phyloP scores from a whole-genome alignment of 2,888 invertebrate species.

The Tetragonisca angustula region DNA sequence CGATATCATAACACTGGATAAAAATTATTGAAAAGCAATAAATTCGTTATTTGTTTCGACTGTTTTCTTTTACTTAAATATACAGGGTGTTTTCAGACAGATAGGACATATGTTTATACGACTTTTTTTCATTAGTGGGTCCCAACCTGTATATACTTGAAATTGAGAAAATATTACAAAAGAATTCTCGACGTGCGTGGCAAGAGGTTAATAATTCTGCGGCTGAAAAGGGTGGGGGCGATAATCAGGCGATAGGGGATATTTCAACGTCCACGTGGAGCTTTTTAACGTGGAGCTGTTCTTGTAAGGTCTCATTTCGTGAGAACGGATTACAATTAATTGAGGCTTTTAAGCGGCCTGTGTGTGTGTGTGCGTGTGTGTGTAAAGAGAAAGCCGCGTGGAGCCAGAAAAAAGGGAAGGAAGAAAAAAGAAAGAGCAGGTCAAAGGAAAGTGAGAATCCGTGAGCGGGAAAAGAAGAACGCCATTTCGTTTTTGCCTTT shows the following conservation, averaged over 20 bases:
- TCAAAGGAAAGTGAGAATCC: conserved; percentile 31
- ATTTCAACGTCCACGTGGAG: conserved; percentile 37
- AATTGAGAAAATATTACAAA: no score
- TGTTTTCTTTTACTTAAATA: no score
- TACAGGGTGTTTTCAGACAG: no score
- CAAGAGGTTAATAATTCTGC: conserved; percentile 13
- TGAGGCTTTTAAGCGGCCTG: conserved; percentile 51
- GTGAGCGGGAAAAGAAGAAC: neutral
- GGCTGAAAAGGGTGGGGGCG: neutral
- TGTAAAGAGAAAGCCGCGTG: conserved; percentile 30
- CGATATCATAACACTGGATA: no score
- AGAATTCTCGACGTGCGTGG: no score
- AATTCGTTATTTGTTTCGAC: no score
- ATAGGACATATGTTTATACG: no score
- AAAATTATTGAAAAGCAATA: no score
- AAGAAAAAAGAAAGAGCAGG: neutral
- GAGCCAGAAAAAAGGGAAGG: conserved; percentile 5
- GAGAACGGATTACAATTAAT: conserved; percentile 62
- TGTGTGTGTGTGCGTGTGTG: conserved; percentile 30
- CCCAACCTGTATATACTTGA: no score
- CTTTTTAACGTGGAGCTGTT: conserved; percentile 51
- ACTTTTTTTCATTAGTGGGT: no score
- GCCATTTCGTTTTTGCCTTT: conserved; percentile 17
- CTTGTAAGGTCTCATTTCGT: conserved; percentile 43
- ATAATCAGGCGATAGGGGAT: neutral